Conservation (phyloP, 2,113 vertebrate genomes). For the Scophthalmus maximus region DNA sequence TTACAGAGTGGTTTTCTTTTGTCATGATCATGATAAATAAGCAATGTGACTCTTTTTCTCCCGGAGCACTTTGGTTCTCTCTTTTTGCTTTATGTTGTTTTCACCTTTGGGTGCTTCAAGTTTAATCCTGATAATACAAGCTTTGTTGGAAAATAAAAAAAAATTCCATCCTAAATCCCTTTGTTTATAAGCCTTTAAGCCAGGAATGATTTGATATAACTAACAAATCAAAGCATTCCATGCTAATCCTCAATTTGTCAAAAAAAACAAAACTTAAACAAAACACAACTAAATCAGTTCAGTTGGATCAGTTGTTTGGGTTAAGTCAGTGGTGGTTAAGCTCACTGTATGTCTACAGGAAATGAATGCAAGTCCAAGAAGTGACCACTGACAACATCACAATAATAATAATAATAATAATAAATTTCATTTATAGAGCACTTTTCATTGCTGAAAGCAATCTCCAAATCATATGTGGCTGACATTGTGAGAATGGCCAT, state of each 20-base stretch:
- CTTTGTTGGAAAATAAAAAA: conserved; percentile 35
- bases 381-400: not conserved
- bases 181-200: conserved; percentile 65
- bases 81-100: conserved; percentile 7
- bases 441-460: no score
- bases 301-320: not conserved
- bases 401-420: no score
- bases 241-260: conserved; percentile 21
- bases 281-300: no score
- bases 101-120: conserved; percentile 22
- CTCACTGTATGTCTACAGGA: not conserved
- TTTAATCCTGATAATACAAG: conserved; percentile 57
- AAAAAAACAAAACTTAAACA: conserved; percentile 4
- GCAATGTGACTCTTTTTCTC: conserved; percentile 8
- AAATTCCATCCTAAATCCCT: conserved; percentile 45
- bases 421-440: no score
- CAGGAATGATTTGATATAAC: conserved; percentile 42
- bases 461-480: no score
- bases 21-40: conserved; percentile 13
- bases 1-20: conserved; percentile 7
- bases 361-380: not conserved
- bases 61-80: conserved; percentile 22
- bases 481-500: no score
- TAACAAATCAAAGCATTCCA: conserved; percentile 38
- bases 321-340: no score